Percentiles rank a stretch among this genome's conserved stretches.
phyloP scores from a whole-genome alignment of 2,888 invertebrate species.

The Coleophora flavipennella region DNA sequence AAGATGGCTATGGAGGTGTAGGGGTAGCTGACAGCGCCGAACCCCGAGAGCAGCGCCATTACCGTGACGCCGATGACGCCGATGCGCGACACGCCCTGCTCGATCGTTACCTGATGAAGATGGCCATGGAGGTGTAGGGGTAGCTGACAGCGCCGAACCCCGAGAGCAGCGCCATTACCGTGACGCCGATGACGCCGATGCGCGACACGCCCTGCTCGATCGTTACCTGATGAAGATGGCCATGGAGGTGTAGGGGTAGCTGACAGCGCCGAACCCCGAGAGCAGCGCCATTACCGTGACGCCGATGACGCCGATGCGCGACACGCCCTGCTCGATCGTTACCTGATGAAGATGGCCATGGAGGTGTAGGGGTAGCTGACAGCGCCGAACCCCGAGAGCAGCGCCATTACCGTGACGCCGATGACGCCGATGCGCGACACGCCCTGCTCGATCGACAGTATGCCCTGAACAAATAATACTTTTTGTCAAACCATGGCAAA shows the following conservation, averaged over 20 bases:
- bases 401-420: slow-evolving; percentile 99
- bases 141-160: slow-evolving; percentile 99
- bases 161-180: slow-evolving; percentile 98
- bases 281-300: slow-evolving; percentile 99
- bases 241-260: slow-evolving; percentile 99
- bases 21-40: slow-evolving; percentile 99
- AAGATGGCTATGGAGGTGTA: slow-evolving; percentile 99
- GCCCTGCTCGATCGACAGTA: slow-evolving; percentile 88
- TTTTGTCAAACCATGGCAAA: no score
- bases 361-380: slow-evolving; percentile 99
- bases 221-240: slow-evolving; percentile 91
- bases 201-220: slow-evolving; percentile 93
- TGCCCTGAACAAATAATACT: slow-evolving; percentile 44
- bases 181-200: slow-evolving; percentile 98
- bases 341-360: slow-evolving; percentile 98
- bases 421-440: slow-evolving; percentile 98
- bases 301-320: slow-evolving; percentile 97
- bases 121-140: slow-evolving; percentile 98
- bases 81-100: slow-evolving; percentile 96
- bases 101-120: slow-evolving; percentile 87
- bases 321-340: slow-evolving; percentile 83
- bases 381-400: slow-evolving; percentile 99
- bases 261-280: slow-evolving; percentile 99
- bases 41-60: slow-evolving; percentile 98
- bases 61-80: slow-evolving; percentile 99